phyloP scores from a whole-genome alignment of 2,113 vertebrate species.

The Ptilonorhynchus violaceus region DNA sequence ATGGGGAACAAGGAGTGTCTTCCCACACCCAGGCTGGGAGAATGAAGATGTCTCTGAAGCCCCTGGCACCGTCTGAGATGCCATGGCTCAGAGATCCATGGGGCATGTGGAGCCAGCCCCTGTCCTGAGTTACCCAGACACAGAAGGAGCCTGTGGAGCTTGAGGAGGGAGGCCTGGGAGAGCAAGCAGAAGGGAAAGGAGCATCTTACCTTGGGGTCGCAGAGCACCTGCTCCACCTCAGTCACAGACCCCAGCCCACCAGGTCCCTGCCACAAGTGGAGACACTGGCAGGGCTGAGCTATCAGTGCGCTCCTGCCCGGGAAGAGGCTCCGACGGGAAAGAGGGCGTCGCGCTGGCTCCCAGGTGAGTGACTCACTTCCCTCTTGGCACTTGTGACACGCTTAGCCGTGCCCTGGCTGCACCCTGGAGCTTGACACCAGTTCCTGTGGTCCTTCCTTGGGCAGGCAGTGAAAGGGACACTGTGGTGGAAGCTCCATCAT shows the following conservation, averaged over 20 bases:
- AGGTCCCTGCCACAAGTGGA: accelerated
- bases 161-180: neutral
- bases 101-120: accelerated
- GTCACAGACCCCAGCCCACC: neutral
- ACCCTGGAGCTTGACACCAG: neutral
- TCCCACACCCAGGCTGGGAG: accelerated
- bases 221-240: neutral
- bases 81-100: accelerated
- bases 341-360: neutral
- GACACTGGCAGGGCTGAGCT: accelerated
- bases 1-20: accelerated
- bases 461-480: accelerated
- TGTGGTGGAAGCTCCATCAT: accelerated
- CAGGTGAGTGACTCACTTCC: constrained; percentile 61
- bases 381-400: neutral
- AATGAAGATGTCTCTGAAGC: accelerated
- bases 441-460: neutral
- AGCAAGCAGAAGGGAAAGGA: neutral
- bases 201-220: neutral
- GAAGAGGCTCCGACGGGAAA: neutral
- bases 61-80: neutral
- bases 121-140: neutral
- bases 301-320: neutral
- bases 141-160: neutral
- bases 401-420: neutral